phyloP scores from a whole-genome alignment of 2,113 vertebrate species.

The Gnathonemus echidnorhynchus region DNA sequence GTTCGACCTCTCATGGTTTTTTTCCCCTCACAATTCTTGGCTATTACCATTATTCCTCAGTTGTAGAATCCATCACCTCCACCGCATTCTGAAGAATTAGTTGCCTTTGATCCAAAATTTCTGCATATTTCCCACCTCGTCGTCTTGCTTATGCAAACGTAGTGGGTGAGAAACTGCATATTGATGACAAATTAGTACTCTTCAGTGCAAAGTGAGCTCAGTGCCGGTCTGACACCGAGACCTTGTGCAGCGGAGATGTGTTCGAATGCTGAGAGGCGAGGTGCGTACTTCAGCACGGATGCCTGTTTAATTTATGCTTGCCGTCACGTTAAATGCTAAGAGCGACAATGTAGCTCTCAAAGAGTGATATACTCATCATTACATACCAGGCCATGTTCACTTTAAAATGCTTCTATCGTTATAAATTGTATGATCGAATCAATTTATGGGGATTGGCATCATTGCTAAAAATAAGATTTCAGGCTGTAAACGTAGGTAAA shows the following conservation, averaged over 20 bases:
- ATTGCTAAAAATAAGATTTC: not conserved
- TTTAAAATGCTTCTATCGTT: not conserved
- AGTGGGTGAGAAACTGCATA: conserved; percentile 50
- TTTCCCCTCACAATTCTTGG: not conserved
- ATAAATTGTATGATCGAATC: not conserved
- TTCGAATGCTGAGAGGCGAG: not conserved
- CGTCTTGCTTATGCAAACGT: not conserved
- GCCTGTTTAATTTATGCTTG: not conserved
- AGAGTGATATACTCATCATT: not conserved
- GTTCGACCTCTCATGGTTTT: not conserved
- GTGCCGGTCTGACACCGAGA: conserved; percentile 30
- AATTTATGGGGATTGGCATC: not conserved
- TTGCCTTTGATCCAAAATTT: not conserved
- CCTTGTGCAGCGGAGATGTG: not conserved
- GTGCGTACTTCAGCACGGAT: no score
- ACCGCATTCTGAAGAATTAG: not conserved
- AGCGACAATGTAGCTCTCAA: not conserved
- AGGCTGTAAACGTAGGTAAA: not conserved
- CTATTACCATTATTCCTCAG: not conserved
- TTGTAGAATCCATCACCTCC: not conserved
- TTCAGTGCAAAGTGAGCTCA: conserved; percentile 33
- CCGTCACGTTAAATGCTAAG: not conserved
- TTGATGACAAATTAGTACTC: conserved; percentile 46
- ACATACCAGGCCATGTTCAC: not conserved
- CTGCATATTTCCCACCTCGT: not conserved